Evolutionary conservation across 2,888 invertebrate species (phyloP).

Genomic region (Melieria omissa): DNA sequence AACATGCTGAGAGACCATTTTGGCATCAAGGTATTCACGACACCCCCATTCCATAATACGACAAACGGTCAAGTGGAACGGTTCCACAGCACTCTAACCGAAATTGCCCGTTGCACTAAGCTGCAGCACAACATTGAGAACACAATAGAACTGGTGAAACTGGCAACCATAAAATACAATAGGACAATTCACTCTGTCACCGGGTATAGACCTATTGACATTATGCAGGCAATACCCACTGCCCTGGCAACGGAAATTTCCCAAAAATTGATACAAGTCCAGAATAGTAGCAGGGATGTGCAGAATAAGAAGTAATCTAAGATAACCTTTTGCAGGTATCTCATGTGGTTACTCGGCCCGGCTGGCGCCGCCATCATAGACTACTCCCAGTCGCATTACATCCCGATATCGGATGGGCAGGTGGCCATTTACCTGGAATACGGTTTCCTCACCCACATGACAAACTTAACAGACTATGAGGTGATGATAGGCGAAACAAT

Average conservation of each 20-base stretch:
- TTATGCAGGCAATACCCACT: too few species aligned
- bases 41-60: neutral
- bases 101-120: conserved; percentile 13
- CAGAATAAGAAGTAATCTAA: neutral
- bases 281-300: too few species aligned
- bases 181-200: too few species aligned
- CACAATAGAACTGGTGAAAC: neutral
- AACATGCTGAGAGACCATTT: conserved; percentile 8
- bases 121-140: neutral
- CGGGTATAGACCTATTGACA: too few species aligned
- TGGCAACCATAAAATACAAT: neutral
- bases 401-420: neutral
- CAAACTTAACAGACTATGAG: neutral
- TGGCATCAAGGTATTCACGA: neutral
- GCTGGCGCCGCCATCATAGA: neutral
- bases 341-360: too few species aligned
- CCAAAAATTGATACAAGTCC: too few species aligned
- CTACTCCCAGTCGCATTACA: conserved; percentile 14
- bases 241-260: too few species aligned
- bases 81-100: conserved; percentile 15
- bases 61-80: conserved; percentile 9
- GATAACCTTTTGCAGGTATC: neutral
- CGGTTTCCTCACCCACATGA: too few species aligned
- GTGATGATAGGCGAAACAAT: neutral
- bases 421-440: conserved; percentile 1